These are phyloP conservation scores for Chanos chanos DNA, from an alignment of 2,797 vertebrate species.

Conservation along the genomic window DNA sequence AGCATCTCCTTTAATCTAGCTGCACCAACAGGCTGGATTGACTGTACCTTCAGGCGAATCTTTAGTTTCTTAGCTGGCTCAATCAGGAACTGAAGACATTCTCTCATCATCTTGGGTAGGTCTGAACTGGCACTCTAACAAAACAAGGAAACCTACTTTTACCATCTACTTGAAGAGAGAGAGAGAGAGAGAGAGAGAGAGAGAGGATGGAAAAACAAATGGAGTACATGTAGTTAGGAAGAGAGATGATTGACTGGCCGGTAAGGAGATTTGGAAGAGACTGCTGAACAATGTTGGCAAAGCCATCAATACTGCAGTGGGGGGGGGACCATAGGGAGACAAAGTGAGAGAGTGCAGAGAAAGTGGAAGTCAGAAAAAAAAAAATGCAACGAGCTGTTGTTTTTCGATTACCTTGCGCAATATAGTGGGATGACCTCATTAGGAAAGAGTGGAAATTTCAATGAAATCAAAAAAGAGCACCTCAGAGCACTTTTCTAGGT, in stretches of 20 bases:
- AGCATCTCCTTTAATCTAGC: no score
- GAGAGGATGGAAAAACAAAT: background rate
- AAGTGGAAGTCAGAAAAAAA: background rate
- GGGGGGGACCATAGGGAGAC: background rate
- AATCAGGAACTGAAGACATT: conserved; percentile 75
- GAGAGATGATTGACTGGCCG: no score
- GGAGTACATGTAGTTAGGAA: no score
- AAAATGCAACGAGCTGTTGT: conserved; percentile 32
- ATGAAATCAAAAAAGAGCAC: conserved; percentile 60
- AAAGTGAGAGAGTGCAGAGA: background rate
- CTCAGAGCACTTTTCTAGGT: conserved; percentile 34
- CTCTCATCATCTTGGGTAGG: conserved; percentile 72
- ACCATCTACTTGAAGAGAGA: no score
- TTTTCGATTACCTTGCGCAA: conserved; percentile 15
- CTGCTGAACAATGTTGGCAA: no score
- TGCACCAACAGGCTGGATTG: no score
- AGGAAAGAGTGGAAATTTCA: conserved; percentile 51
- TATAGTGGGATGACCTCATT: conserved; percentile 21
- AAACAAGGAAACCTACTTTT: background rate
- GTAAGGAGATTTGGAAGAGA: no score
- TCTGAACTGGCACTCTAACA: conserved; percentile 37
- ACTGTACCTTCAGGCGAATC: conserved; percentile 68
- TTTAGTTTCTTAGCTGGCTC: conserved; percentile 77
- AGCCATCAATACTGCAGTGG: no score
- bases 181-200: background rate